Evolutionary conservation across 1,140 invertebrate genomes (phyloP), one percentile per base, ranked within the genome.

Genomic region (Lucilia cuprina): DNA sequence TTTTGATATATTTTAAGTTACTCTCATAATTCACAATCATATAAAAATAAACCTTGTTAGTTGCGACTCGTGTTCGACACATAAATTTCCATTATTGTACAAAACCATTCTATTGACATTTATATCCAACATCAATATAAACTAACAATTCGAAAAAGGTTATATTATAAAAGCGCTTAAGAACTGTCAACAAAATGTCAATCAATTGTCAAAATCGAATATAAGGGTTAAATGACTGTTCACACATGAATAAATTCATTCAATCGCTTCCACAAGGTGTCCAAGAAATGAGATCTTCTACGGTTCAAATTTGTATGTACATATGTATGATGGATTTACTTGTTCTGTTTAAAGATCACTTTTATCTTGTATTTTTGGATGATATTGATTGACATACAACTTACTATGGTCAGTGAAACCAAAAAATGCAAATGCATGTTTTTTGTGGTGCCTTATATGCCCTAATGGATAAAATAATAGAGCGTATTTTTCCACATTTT

Each of bases 191-290:
- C 77, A 41, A 80, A 80, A 50, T 49, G 77, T 80, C 77, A 80
- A 80, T 80, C 77, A 80, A 21, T 17, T 80, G 77, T 80, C 77
- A 80, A 80, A 80, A 49, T 80, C 14, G 77, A 80, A 49, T 80
- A 41, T 80, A 80, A 50, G 77, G 77, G 77, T 80, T 80, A 80
- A 50, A 80, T 49, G 41, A 49, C 77, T 49, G 19, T 49, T 49
- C 21, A 41, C 19, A 12, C 34, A 41, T 41, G 50, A 55, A 55
- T 17, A 55, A 8, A 55, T 55, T 13, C 50, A 55, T n/a, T 14
- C 50, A 55, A 17, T 13, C 50, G 12, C 13, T 55, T 55, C 7
- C 13, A 55, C 50, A 55, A 17, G 9, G 41, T 41, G 2, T 41
- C 41, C 41, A 41, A 14, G 5, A 55, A 14, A 12, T 10, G 17